phyloP scores from a whole-genome alignment of 2,113 vertebrate species.

The Acanthisitta chloris region DNA sequence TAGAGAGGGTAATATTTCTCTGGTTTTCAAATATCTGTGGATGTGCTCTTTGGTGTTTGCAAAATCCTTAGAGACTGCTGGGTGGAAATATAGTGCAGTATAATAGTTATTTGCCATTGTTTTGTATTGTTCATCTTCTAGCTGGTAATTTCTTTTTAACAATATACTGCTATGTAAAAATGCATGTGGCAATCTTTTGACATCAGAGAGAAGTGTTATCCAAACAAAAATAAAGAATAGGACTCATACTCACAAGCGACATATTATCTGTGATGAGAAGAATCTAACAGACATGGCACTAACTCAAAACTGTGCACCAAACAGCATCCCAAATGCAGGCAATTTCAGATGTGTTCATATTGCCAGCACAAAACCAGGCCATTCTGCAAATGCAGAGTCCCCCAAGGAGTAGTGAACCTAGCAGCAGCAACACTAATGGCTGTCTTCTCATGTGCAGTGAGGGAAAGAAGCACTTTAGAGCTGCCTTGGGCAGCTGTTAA shows the following conservation, averaged over 20 bases:
- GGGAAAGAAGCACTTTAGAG: slow-evolving; percentile 58
- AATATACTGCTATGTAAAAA: neutral
- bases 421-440: slow-evolving; percentile 51
- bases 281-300: slow-evolving; percentile 51
- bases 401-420: slow-evolving; percentile 59
- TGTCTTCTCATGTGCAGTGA: slow-evolving; percentile 36
- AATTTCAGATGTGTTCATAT: slow-evolving; percentile 42
- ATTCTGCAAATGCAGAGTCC: slow-evolving; percentile 14
- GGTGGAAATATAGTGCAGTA: neutral
- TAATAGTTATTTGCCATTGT: neutral
- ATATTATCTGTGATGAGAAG: slow-evolving; percentile 37
- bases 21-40: neutral
- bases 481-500: slow-evolving; percentile 41
- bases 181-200: neutral
- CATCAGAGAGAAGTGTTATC: neutral
- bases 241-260: slow-evolving; percentile 15
- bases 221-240: slow-evolving; percentile 56
- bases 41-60: neutral
- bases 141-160: slow-evolving; percentile 5
- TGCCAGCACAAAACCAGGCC: slow-evolving; percentile 50
- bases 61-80: neutral
- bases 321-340: slow-evolving; percentile 44
- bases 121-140: neutral
- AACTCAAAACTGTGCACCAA: slow-evolving; percentile 49
- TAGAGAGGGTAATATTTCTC: neutral